Conservation (phyloP, 2,797 vertebrate genomes). For the Intellagama lesueurii region DNA sequence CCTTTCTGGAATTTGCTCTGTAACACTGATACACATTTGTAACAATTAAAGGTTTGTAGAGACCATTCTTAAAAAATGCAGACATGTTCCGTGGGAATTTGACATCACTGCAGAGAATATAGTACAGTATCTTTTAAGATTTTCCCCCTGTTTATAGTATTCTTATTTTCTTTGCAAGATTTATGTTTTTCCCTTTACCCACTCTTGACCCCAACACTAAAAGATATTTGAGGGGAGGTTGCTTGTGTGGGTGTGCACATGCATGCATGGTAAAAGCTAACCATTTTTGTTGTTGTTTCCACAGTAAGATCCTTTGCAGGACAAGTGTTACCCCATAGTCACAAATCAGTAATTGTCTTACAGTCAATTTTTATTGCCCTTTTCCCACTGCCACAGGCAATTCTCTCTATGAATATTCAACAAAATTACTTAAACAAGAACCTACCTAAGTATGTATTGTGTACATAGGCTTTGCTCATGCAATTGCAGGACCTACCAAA, state of each 20-base stretch:
- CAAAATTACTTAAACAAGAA: not conserved
- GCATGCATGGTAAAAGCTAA: not conserved
- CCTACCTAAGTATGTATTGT: no score
- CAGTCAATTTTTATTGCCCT: not conserved
- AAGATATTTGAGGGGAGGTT: not conserved
- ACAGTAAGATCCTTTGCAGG: not conserved
- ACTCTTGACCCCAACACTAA: not conserved
- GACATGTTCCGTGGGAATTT: not conserved
- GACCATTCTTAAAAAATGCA: not conserved
- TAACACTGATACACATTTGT: not conserved
- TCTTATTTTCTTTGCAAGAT: not conserved
- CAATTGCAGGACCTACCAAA: not conserved
- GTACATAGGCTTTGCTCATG: not conserved
- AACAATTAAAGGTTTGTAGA: slow-evolving; percentile 8
- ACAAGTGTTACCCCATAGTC: not conserved
- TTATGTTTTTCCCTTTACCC: not conserved
- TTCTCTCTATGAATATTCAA: not conserved
- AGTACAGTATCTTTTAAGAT: no score
- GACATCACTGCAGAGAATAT: not conserved
- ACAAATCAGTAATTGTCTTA: not conserved
- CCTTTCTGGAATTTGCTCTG: slow-evolving; percentile 16
- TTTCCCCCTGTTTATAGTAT: not conserved
- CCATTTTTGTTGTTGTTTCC: not conserved
- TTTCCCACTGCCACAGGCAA: no score
- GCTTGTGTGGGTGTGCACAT: no score